Conservation (phyloP, 2,797 vertebrate species). For the Rhinella marina region DNA sequence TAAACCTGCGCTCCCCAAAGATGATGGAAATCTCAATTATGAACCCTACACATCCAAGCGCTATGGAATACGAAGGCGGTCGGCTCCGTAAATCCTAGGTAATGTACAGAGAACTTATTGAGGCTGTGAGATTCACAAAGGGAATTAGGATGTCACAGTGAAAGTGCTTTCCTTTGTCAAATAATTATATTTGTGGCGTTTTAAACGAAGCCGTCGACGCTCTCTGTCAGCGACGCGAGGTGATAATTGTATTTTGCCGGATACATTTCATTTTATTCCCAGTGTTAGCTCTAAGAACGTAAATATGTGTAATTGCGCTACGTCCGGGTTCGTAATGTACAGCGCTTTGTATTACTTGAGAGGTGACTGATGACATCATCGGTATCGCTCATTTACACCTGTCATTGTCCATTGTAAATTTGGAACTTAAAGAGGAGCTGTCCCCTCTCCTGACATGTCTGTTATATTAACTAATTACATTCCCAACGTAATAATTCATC, state of each 20-base stretch:
- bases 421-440: no score
- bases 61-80: background rate
- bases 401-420: background rate
- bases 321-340: background rate
- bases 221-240: slow-evolving; percentile 4
- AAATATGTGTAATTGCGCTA: slow-evolving; percentile 32
- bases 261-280: slow-evolving; percentile 41
- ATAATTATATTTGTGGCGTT: slow-evolving; percentile 41
- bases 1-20: slow-evolving; percentile 6
- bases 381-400: no score
- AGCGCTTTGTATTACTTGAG: background rate
- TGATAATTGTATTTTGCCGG: slow-evolving; percentile 53
- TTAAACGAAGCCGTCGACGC: slow-evolving; percentile 24
- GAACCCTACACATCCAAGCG: background rate
- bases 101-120: slow-evolving; percentile 20
- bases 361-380: background rate
- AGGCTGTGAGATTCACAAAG: slow-evolving; percentile 18
- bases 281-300: background rate
- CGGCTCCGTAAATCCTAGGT: slow-evolving; percentile 1
- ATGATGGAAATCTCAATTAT: slow-evolving; percentile 51
- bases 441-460: no score
- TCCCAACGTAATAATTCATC: no score
- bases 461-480: no score
- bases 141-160: slow-evolving; percentile 30
- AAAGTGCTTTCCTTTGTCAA: slow-evolving; percentile 8